phyloP scores from a whole-genome alignment of 2,113 vertebrate species.

The Forbesichthys agassizii region DNA sequence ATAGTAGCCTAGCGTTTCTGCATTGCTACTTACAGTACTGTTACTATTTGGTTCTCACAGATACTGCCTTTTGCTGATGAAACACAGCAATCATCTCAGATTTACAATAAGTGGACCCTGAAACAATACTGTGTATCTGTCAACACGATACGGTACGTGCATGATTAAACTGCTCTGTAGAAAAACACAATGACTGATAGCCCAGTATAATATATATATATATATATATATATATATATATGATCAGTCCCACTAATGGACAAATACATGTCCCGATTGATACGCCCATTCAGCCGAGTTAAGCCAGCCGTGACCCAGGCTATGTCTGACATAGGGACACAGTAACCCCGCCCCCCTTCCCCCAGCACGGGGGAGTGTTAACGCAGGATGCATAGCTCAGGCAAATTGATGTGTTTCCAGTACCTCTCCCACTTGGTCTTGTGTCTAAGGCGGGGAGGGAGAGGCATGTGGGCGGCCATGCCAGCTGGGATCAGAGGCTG shows the following conservation, averaged over 20 bases:
- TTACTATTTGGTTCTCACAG: too few relatives aligned
- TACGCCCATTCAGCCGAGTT: constrained; percentile 11
- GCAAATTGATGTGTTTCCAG: constrained; percentile 60
- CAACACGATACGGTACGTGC: not conserved
- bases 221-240: too few relatives aligned
- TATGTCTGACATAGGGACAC: too few relatives aligned
- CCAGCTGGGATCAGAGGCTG: constrained; percentile 75
- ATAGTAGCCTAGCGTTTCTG: too few relatives aligned
- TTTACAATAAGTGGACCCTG: too few relatives aligned
- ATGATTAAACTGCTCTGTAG: constrained; percentile 9
- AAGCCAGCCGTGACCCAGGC: constrained; percentile 20
- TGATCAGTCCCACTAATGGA: constrained; percentile 1
- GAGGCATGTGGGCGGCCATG: constrained; percentile 68
- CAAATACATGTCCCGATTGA: constrained; percentile 5
- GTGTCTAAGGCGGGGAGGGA: constrained; percentile 65
- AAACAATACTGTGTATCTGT: not conserved
- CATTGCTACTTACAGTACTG: too few relatives aligned
- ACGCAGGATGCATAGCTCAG: constrained; percentile 50
- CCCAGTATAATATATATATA: not conserved
- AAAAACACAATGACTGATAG: constrained; percentile 1
- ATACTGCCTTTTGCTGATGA: too few relatives aligned
- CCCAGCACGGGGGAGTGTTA: constrained; percentile 35
- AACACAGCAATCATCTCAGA: too few relatives aligned
- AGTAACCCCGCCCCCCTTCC: constrained; percentile 3
- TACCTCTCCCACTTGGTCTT: constrained; percentile 59